Evolutionary conservation across 2,888 invertebrate genomes (phyloP), one percentile per base, ranked within the genome.

Genomic region (Kryphioiulus occultus): DNA sequence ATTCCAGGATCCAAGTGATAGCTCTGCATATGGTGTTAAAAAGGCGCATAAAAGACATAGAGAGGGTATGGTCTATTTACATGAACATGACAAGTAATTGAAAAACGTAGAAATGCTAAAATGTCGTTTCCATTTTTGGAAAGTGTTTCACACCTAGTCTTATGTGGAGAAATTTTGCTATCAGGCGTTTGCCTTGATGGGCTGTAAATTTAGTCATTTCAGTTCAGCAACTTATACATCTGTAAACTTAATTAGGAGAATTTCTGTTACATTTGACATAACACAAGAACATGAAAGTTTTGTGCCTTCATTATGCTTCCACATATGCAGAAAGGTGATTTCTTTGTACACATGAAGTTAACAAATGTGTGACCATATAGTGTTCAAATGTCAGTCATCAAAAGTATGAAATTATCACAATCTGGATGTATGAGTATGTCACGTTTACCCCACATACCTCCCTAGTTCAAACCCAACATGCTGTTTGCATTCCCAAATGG

Each of bases 11-110:
- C 78, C 12, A 12, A 30, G 30, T 30, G 78, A 15, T 17, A 78
- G 30, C 30, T 26, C 30, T 78, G 30, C n/a, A 26, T 9, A 2
- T 32, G 30, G 30, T 32, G 15, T 78, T 30, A 78, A 17, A 78
- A 78, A 78, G 78, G 78, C 78, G 26, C 68, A 12, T 68, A 68
- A 68, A 22, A 26, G 22, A 68, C 68, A 30, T 78, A 30, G 3
- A 78, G 78, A 78, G 30, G 78, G 30, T 30, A 78, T 78, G 30
- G 15, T 30, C 78, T 78, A 78, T 78, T 30, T 78, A 78, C 78
- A 78, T 78, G 78, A 30, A 78, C 30, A 78, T 78, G 78, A 78
- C 15, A 78, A 26, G 2, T 32, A 78, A 17, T 78, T 26, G 15
- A 26, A 78, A 78, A 30, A 78, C 4, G 78, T 26, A 12, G 44